These are phyloP conservation scores for Lacerta agilis DNA, from an alignment of 2,797 vertebrate species.

Conservation along the genomic window DNA sequence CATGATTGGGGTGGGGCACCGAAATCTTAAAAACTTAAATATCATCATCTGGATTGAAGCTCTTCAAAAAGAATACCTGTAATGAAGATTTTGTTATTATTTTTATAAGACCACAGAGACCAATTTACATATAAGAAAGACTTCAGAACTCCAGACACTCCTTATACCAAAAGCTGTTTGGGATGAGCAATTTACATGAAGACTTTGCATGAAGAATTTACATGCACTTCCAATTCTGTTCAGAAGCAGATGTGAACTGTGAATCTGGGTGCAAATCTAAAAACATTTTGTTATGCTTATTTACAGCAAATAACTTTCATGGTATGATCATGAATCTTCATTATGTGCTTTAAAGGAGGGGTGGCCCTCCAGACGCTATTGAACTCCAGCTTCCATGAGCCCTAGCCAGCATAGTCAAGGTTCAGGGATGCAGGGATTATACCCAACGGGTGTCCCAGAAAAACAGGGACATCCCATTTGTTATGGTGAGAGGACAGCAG, in stretches of 20 bases:
- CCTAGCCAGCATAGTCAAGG: too few species aligned
- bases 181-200: not conserved
- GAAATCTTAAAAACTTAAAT: not conserved
- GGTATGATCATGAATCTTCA: not conserved
- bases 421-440: too few species aligned
- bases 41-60: conserved; percentile 27
- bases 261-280: not conserved
- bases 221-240: not conserved
- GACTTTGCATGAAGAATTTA: not conserved
- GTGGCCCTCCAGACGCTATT: too few species aligned
- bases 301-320: not conserved
- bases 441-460: too few species aligned
- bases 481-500: too few species aligned
- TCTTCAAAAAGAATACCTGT: conserved; percentile 51
- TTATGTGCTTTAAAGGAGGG: not conserved
- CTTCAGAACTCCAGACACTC: not conserved
- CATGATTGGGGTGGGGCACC: not conserved
- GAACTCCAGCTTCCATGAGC: too few species aligned
- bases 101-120: not conserved
- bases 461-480: too few species aligned
- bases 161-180: not conserved
- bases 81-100: conserved; percentile 25
- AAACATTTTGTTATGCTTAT: not conserved
- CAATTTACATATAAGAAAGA: conserved; percentile 36
- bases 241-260: not conserved